Base-by-base conservation (phyloP, 1,140 invertebrate species). In the Heliconius nattereri region DNA sequence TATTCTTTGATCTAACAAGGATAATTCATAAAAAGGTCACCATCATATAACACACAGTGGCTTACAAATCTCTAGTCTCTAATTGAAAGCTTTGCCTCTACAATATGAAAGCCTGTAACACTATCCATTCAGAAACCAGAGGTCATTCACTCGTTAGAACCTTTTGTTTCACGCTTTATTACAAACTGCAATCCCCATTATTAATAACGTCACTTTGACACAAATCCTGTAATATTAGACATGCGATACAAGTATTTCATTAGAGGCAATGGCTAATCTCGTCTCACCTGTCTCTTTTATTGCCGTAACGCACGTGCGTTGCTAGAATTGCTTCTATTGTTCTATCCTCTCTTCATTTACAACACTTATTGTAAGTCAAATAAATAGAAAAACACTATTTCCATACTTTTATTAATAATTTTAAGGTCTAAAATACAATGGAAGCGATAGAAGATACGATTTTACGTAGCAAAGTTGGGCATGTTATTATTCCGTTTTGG, bases 401-500 rank as follows among this genome's bases (percentile, higher is more conserved):
- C 29, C 13, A 66, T 7, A 66, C 60, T 29, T 26, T 66, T 26
- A 5, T 0, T 29, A 37, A 9, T 1, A 71, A 5, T 1, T 0
- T 66, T 84, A 86, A 82, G 80, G 85, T 77, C 60, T 75, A 87
- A 83, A 86, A 81, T 71, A 71, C 71, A 71, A 13, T 37, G 32
- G 11, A 20, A 20, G 8, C 16, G 11, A 32, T 71, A 6, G 35
- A 37, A 71, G 75, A 84, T 89, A 85, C 35, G 76, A 77, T 81
- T 71, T 82, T 81, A 82, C 75, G 75, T 9, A 32, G 57, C 49
- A 13, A 60, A 60, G 60, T 71, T 81, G 52, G 85, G 85, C 85
- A 90, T 92, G 92, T 92, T 94, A 92, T 94, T 94, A 93, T 91
- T 92, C 92, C 89, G 89, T 94, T 93, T 94, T 90, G 90, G 88